Base-by-base conservation (phyloP, 2,797 vertebrate species). In the Cirrhinus molitorella region DNA sequence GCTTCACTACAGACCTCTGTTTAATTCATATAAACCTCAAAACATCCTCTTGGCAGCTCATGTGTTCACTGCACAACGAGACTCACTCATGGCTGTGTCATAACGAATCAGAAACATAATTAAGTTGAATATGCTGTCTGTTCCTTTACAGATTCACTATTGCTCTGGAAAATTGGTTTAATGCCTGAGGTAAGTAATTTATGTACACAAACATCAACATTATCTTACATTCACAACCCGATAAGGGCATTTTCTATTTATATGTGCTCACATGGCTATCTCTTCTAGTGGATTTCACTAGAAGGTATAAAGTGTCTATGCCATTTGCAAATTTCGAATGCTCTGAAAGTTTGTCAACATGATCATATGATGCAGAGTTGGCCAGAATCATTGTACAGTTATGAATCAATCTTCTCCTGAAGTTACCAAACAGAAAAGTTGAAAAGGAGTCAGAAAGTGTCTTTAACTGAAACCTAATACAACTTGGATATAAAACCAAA, bases 71-170 rank as follows among this genome's bases (percentile, higher is more conserved):
- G 49, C 19, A 71, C 63, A 28, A 13, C 40, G 51, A 72, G 71
- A 81, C 49, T 80, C 67, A 40, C 37, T 78, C 53, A 57, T 63
- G 12, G 67, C 63, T 66, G 68, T 87, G 84, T 88, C 87, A 86
- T 37, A 73, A 73, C 45, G 31, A 81, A 86, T 88, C 78, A 86
- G 11, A 59, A 79, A 65, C 53, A 63, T 77, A 76, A 84, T 84
- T 86, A 80, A 77, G 55, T 23, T 76, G 77, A 83, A 81, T 84
- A 77, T 77, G 49, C 81, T 73, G 68, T 85, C 84, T 86, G 79
- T 65, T 88, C 55, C 57, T 71, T 61, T 70, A 81, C 43, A 51
- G 34, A 80, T 80, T 71, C 57, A 10, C 23, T 79, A 47, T 72
- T 71, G 45, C 66, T 34, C 6, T 28, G 0, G 21, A 76, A 83